Evolutionary conservation across 2,888 invertebrate species (phyloP).

Genomic region (Standfussiana lucernea): DNA sequence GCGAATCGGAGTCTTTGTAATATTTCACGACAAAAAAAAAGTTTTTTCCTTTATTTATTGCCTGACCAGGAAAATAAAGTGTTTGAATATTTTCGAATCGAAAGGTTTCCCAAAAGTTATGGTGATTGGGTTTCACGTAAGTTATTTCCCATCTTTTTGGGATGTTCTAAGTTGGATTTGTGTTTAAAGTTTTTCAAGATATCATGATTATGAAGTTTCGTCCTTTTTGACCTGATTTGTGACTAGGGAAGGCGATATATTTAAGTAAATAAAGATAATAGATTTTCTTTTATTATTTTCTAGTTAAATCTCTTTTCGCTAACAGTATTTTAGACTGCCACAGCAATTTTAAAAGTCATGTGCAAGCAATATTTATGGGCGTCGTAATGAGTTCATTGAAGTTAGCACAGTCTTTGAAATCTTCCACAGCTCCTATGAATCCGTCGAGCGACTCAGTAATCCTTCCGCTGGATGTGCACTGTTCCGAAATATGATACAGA

Average conservation of each 20-base stretch:
- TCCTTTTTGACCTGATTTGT: not conserved
- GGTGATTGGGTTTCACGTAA: slow-evolving; percentile 59
- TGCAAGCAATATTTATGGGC: not conserved
- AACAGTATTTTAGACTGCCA: not conserved
- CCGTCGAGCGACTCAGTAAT: not conserved
- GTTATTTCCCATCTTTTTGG: slow-evolving; percentile 26
- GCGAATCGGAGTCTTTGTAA: slow-evolving; percentile 62
- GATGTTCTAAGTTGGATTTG: slow-evolving; percentile 11
- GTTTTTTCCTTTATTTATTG: slow-evolving; percentile 62
- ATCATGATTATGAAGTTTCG: slow-evolving; percentile 10
- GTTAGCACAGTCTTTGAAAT: not conserved
- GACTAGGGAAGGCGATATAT: not conserved
- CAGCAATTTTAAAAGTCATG: not conserved
- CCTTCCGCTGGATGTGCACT: not conserved
- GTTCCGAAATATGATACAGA: not conserved
- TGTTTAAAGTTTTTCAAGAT: slow-evolving; percentile 19
- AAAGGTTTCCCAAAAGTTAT: slow-evolving; percentile 58
- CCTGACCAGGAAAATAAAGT: slow-evolving; percentile 57
- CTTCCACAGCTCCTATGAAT: not conserved
- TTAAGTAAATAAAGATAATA: not conserved
- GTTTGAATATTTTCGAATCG: slow-evolving; percentile 49
- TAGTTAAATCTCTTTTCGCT: not conserved
- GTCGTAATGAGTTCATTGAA: not conserved
- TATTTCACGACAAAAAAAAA: slow-evolving; percentile 63
- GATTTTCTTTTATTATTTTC: no score